Evolutionary conservation across 2,888 invertebrate species (phyloP).

Genomic region (Nephrocerus scutellatus): DNA sequence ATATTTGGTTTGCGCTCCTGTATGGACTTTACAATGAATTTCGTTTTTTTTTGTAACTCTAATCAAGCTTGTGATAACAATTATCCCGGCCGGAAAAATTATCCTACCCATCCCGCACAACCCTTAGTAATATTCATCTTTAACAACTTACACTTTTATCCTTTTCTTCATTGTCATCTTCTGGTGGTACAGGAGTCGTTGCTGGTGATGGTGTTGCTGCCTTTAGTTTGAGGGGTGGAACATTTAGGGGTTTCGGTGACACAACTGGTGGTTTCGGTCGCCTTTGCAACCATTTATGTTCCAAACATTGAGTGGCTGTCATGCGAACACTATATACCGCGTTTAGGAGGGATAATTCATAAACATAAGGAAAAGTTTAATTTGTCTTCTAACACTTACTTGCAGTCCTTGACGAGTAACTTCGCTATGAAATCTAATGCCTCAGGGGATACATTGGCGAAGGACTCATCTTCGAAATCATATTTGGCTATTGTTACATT

Average conservation of each 20-base stretch:
- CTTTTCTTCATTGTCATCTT: constrained; percentile 16
- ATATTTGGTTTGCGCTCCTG: too few species aligned
- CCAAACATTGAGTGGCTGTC: constrained; percentile 75
- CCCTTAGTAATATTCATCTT: too few species aligned
- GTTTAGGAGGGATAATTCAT: constrained; percentile 15
- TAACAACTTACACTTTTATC: too few species aligned
- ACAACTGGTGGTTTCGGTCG: constrained; percentile 46
- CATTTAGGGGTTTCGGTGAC: constrained; percentile 33
- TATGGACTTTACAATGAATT: constrained; percentile 3
- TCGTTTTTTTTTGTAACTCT: neutral
- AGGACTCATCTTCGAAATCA: constrained; percentile 96
- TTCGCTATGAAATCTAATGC: constrained; percentile 94
- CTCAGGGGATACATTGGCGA: constrained; percentile 86
- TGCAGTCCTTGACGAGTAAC: constrained; percentile 84
- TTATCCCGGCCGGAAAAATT: constrained; percentile 16
- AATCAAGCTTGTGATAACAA: neutral
- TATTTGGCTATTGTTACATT: constrained; percentile 96
- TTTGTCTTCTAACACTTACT: constrained; percentile 65
- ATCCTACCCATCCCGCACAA: constrained; percentile 11
- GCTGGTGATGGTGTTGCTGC: constrained; percentile 41
- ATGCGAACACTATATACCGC: constrained; percentile 65
- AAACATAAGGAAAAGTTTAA: too few species aligned
- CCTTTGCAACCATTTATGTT: constrained; percentile 77
- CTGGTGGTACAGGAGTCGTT: constrained; percentile 32
- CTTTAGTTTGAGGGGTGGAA: constrained; percentile 36